A percentile compares a stretch with the other conserved stretches of the same genome.
phyloP scores from a whole-genome alignment of 2,113 vertebrate species.

The Tinamus guttatus region DNA sequence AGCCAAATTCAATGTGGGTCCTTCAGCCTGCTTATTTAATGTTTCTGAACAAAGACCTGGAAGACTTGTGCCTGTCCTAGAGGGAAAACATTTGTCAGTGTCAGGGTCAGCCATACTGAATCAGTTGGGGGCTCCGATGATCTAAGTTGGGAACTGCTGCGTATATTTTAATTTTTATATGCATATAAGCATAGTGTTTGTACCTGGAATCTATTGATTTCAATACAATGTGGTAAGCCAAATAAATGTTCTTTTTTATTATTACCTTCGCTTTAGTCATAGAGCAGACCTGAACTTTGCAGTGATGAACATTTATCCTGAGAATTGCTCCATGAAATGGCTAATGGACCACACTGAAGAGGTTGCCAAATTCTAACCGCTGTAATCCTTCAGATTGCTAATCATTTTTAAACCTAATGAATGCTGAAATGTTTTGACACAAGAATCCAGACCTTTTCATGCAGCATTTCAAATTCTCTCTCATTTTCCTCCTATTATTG shows the following conservation, averaged over 20 bases:
- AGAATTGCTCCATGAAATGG: background rate
- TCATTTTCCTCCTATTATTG: background rate
- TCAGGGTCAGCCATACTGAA: background rate
- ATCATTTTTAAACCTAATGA: background rate
- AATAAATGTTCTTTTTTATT: background rate
- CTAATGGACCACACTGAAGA: background rate
- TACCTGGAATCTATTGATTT: background rate
- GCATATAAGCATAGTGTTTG: background rate
- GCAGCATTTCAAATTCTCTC: fast-evolving
- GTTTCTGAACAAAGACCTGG: background rate
- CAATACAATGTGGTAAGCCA: background rate
- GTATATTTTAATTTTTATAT: background rate
- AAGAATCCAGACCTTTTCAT: background rate
- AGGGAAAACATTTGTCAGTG: background rate
- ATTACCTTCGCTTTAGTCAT: background rate
- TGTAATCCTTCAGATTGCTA: background rate
- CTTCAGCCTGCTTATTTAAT: background rate
- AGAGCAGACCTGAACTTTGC: background rate
- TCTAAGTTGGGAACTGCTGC: background rate
- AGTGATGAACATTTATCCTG: background rate
- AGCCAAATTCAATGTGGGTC: background rate
- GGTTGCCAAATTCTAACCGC: background rate
- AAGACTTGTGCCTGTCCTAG: background rate
- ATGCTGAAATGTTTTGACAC: background rate
- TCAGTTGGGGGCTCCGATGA: background rate